phyloP scores from a whole-genome alignment of 2,113 vertebrate genomes.

The Nothobranchius furzeri region DNA sequence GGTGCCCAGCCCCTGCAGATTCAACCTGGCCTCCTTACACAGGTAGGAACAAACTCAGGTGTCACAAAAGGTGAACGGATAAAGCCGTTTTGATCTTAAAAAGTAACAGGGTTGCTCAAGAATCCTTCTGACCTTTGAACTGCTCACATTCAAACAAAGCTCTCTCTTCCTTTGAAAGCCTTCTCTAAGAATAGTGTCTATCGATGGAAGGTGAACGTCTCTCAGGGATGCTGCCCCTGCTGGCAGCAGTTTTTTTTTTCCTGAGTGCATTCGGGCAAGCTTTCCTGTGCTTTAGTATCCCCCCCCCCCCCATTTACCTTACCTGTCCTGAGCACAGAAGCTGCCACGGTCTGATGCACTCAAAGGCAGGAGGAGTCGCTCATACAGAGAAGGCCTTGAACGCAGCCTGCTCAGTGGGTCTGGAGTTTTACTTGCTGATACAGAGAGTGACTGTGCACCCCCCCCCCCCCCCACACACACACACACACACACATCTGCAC shows the following conservation, averaged over 20 bases:
- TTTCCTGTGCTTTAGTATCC: conserved; percentile 51
- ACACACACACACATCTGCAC: conserved; percentile 4
- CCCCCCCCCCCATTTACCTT: conserved; percentile 21
- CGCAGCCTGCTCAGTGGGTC: conserved; percentile 39
- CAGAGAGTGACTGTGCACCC: conserved; percentile 54
- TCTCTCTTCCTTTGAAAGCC: conserved; percentile 38
- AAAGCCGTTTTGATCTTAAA: conserved; percentile 26
- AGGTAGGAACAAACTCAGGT: conserved; percentile 81
- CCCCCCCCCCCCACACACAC: conserved; percentile 12
- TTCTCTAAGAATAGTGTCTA: conserved; percentile 59
- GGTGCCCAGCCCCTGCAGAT: conserved; percentile 96
- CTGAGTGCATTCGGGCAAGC: conserved; percentile 51
- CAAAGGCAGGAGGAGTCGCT: conserved; percentile 54
- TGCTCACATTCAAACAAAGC: conserved; percentile 34
- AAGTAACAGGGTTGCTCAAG: conserved; percentile 15
- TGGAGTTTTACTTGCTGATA: conserved; percentile 52
- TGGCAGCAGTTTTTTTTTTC: conserved; percentile 60
- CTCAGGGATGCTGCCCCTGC: conserved; percentile 55
- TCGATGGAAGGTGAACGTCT: conserved; percentile 55
- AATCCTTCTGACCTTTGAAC: conserved; percentile 21
- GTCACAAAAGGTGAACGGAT: conserved; percentile 16
- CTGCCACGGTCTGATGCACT: conserved; percentile 64
- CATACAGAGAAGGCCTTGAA: conserved; percentile 59
- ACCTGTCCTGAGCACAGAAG: conserved; percentile 61
- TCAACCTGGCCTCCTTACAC: conserved; percentile 94